Conservation (phyloP, 1,140 invertebrate genomes). For the Diorhabda elongata region DNA sequence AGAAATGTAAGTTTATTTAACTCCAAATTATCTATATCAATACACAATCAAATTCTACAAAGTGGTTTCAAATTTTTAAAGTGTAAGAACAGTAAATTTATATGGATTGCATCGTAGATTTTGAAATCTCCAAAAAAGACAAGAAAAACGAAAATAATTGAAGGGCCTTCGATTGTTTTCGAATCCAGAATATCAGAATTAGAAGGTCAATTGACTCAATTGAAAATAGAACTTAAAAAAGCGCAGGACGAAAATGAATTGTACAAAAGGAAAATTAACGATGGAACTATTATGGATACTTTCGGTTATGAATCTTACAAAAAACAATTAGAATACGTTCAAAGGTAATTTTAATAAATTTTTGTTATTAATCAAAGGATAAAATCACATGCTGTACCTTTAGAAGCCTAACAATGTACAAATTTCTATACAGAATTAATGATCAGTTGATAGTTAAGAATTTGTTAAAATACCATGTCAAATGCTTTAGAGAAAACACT, state of each 20-base stretch:
- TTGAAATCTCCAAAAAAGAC: conserved; percentile 43
- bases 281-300: conserved; percentile 52
- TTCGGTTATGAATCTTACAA: conserved; percentile 54
- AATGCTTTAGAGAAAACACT: too few species aligned
- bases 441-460: too few species aligned
- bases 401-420: too few species aligned
- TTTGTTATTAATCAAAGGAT: too few species aligned
- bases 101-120: conserved; percentile 22
- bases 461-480: too few species aligned
- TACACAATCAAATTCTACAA: too few species aligned
- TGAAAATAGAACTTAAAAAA: conserved; percentile 69
- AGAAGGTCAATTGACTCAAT: conserved; percentile 73
- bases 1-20: conserved; percentile 25
- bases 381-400: too few species aligned
- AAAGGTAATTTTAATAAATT: conserved; percentile 49
- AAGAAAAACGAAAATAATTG: conserved; percentile 48
- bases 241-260: conserved; percentile 62
- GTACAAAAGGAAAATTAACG: conserved; percentile 57
- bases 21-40: too few species aligned
- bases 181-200: conserved; percentile 79
- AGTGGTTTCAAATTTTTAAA: too few species aligned
- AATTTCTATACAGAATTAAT: too few species aligned
- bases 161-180: conserved; percentile 68
- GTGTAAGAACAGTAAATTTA: too few species aligned
- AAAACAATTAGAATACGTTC: conserved; percentile 62